phyloP scores from a whole-genome alignment of 2,797 vertebrate genomes.

The Meriones psammophilus region DNA sequence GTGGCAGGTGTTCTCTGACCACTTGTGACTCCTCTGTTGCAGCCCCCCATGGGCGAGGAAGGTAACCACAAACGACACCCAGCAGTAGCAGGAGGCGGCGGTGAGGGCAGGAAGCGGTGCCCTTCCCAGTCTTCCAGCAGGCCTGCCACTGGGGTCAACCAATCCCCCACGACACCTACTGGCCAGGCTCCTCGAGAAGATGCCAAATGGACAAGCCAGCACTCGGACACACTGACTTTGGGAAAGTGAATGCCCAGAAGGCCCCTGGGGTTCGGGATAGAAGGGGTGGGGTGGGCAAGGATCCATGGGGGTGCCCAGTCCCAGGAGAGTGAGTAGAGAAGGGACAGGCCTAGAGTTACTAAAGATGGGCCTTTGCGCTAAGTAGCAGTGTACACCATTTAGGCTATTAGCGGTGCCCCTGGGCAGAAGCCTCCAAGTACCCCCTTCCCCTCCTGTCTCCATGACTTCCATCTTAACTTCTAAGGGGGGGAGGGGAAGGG shows the following conservation, averaged over 20 bases:
- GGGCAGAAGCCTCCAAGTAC: slow-evolving; percentile 79
- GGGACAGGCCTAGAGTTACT: slow-evolving; percentile 62
- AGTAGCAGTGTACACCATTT: slow-evolving; percentile 65
- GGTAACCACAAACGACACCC: slow-evolving; percentile 94
- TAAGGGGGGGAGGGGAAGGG: slow-evolving; percentile 83
- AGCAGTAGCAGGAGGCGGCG: slow-evolving; percentile 90
- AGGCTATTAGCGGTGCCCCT: slow-evolving; percentile 73
- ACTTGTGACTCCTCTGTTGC: slow-evolving; percentile 82
- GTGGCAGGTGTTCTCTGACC: not conserved
- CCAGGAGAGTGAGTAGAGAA: slow-evolving; percentile 77
- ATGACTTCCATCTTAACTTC: slow-evolving; percentile 85
- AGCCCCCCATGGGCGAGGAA: slow-evolving; percentile 98
- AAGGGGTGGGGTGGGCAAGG: slow-evolving; percentile 69
- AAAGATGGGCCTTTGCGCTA: slow-evolving; percentile 68
- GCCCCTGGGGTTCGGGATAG: slow-evolving; percentile 57
- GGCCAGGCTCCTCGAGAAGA: slow-evolving; percentile 90
- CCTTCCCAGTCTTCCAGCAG: slow-evolving; percentile 94
- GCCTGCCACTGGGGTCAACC: slow-evolving; percentile 88
- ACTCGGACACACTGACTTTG: slow-evolving; percentile 90
- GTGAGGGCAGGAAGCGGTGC: slow-evolving; percentile 94
- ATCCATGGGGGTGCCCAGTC: slow-evolving; percentile 78
- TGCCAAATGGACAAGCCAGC: slow-evolving; percentile 93
- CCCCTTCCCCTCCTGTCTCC: slow-evolving; percentile 79
- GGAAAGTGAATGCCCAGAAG: slow-evolving; percentile 89
- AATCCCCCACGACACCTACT: slow-evolving; percentile 84